Evolutionary conservation across 2,888 invertebrate genomes (phyloP).

Genomic region (Eudemis profundana): DNA sequence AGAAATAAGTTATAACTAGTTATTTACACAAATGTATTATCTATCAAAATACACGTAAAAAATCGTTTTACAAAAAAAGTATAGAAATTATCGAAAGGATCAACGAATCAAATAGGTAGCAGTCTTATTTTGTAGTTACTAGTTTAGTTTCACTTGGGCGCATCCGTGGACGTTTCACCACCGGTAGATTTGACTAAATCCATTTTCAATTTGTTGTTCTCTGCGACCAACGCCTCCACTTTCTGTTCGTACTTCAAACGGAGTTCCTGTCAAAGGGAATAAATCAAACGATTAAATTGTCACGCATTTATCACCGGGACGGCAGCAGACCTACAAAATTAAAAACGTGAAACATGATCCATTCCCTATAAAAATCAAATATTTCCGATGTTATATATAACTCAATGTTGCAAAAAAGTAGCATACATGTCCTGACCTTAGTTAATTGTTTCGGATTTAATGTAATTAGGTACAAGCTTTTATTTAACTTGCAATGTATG

Average conservation of each 20-base stretch:
- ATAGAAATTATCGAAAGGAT: not conserved
- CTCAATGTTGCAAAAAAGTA: not conserved
- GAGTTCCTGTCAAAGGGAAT: constrained; percentile 79
- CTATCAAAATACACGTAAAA: constrained; percentile 34
- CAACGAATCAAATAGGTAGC: not conserved
- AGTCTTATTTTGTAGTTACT: constrained; percentile 4
- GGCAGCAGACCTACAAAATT: not conserved
- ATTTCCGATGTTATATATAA: not conserved
- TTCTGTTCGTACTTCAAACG: constrained; percentile 88
- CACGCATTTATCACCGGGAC: not conserved
- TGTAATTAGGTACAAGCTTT: no score
- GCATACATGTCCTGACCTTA: not conserved
- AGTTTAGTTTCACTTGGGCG: constrained; percentile 8
- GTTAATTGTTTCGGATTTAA: no score
- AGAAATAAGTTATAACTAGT: not conserved
- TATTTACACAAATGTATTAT: constrained; percentile 14
- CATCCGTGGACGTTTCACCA: constrained; percentile 18
- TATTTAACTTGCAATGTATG: no score
- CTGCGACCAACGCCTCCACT: constrained; percentile 82
- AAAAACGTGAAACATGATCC: not conserved
- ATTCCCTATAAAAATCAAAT: not conserved
- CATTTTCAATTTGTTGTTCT: constrained; percentile 71
- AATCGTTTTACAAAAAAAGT: constrained; percentile 7
- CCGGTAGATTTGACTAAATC: constrained; percentile 28
- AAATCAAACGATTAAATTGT: constrained; percentile 3